Conservation (phyloP, 2,113 vertebrate genomes). For the Rattus rattus region DNA sequence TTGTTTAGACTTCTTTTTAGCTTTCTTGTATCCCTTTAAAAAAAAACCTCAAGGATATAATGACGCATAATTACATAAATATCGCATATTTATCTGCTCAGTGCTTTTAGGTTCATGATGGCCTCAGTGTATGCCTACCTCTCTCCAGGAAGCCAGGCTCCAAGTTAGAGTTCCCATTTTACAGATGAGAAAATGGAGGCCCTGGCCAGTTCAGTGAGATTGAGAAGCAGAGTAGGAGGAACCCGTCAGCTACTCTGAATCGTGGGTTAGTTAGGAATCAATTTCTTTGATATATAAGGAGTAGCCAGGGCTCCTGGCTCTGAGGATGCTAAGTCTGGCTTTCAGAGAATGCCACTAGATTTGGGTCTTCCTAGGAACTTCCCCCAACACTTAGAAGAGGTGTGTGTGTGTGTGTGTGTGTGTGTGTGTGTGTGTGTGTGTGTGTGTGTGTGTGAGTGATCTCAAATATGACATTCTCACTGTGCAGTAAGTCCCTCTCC, state of each 20-base stretch:
- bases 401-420: fast-evolving
- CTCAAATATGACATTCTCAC: neutral
- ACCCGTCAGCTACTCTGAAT: fast-evolving
- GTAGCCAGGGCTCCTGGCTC: too few species aligned
- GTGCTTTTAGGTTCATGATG: neutral
- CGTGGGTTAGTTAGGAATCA: neutral
- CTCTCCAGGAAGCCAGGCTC: neutral
- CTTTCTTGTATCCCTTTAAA: neutral
- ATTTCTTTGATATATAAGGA: neutral
- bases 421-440: fast-evolving
- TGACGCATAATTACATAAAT: neutral
- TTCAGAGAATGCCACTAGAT: too few species aligned
- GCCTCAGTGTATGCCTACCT: neutral
- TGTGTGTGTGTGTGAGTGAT: fast-evolving
- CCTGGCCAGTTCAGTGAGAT: neutral
- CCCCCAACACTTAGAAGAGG: too few species aligned
- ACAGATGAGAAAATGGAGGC: neutral
- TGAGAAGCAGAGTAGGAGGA: too few species aligned
- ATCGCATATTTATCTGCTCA: neutral
- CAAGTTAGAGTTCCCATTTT: neutral
- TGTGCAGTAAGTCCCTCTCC: neutral
- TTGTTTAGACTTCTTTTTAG: neutral
- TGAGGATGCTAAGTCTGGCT: neutral
- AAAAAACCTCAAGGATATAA: neutral
- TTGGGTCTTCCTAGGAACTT: neutral